Base-by-base conservation (phyloP, 2,797 vertebrate species). In the Chloroceryle amazona region DNA sequence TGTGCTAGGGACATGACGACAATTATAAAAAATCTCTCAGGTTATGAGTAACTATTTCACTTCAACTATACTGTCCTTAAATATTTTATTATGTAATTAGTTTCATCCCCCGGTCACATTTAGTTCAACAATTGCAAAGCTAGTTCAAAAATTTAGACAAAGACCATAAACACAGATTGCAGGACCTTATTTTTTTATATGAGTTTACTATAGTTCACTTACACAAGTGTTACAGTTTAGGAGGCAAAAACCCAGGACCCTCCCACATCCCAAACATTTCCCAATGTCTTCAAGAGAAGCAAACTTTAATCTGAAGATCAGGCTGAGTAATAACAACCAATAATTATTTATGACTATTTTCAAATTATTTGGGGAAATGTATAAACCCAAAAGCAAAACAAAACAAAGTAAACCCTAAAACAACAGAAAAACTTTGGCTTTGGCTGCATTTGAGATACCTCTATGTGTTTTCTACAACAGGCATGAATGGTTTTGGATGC, bases 341-440 rank as follows among this genome's bases (percentile, higher is more conserved):
- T 62, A 62, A 67, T 75, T 66, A 55, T 44, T 83, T 49, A 52
- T 23, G 6, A 60, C 10, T 21, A 47, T 47, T 23, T 47, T 23
- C 46, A 47, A 47, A 22, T 47, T 47, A 47, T 23, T 23, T 23
- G 46, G 46, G 46, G 22, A 25, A 58, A 58, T 39, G 13, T 54
- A 26, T 39, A 76, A 68, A 6, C 7, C 10, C 19, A 20, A 73
- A 88, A 54, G 15, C 25, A 81, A 47, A 75, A 60, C 13, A 70
- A 90, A 35, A 33, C 46, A 33, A 10, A 9, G 1, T 1, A 2
- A 1, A 8, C 15, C 13, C 1, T 6, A 62, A 65, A 55, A 11
- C 2, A 86, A 65, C 22, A 67, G 8, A 46, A 81, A 73, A 23
- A 8, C 35, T 79, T 60, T 49, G 58, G 17, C 9, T 55, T 29